phyloP scores from a whole-genome alignment of 2,888 invertebrate species.

The Tetragonisca angustula region DNA sequence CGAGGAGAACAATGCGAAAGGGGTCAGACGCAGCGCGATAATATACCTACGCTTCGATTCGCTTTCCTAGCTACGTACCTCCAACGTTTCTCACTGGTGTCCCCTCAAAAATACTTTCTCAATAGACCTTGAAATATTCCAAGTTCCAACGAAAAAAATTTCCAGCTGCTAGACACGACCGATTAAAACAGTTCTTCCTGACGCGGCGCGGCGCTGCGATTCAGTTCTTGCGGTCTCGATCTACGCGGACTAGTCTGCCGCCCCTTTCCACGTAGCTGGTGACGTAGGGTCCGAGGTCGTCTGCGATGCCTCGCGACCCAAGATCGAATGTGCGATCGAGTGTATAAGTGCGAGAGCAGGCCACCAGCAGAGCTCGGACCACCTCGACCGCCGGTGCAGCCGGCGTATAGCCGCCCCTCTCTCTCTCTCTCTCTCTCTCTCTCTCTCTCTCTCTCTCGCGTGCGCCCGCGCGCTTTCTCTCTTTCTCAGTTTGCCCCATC shows the following conservation, averaged over 20 bases:
- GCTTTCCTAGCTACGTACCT: neutral
- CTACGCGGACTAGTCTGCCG: constrained; percentile 24
- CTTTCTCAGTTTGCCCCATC: constrained; percentile 19
- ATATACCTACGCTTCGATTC: neutral
- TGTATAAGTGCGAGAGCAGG: constrained; percentile 84
- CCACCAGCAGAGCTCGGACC: constrained; percentile 84
- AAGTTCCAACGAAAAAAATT: neutral
- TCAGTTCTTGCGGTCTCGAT: constrained; percentile 52
- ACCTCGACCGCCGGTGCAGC: constrained; percentile 77
- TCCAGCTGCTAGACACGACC: neutral
- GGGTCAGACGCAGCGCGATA: neutral
- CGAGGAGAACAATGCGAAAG: neutral
- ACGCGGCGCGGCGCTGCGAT: constrained; percentile 2
- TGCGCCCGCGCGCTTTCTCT: neutral
- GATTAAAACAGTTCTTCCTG: neutral
- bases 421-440: constrained; percentile 27
- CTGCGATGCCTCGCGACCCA: constrained; percentile 73
- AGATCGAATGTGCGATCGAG: constrained; percentile 82
- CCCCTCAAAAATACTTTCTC: neutral
- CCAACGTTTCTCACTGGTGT: neutral
- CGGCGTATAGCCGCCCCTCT: constrained; percentile 52
- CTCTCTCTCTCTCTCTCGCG: constrained; percentile 22
- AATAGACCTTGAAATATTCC: neutral
- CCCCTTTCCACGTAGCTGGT: constrained; percentile 68
- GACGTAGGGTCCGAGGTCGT: constrained; percentile 74